A percentile compares a stretch with the other conserved stretches of the same genome.
phyloP scores from a whole-genome alignment of 2,888 invertebrate species.

The Megaustenia siamemsis region DNA sequence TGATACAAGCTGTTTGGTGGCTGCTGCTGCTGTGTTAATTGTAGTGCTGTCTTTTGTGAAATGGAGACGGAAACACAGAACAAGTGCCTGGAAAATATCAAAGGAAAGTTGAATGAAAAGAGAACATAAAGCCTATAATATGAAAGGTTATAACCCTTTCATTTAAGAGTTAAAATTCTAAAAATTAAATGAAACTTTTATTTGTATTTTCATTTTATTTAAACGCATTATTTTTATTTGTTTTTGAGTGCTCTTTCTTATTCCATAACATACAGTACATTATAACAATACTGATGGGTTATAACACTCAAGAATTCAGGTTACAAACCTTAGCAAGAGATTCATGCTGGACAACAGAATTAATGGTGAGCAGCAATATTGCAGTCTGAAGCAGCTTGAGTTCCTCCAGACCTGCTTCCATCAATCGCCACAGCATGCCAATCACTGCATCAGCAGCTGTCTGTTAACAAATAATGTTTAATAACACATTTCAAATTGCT shows the following conservation, averaged over 20 bases:
- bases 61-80: conserved; percentile 97
- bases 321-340: conserved; percentile 91
- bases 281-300: too few relatives aligned
- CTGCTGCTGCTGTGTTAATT: conserved; percentile 98
- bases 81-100: conserved; percentile 90
- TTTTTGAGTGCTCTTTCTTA: too few relatives aligned
- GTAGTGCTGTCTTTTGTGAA: conserved; percentile 96
- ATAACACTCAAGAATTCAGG: too few relatives aligned
- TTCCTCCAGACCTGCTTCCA: conserved; percentile 96
- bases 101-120: too few relatives aligned
- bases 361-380: conserved; percentile 95
- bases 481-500: too few relatives aligned
- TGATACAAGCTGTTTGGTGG: conserved; percentile 95
- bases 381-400: conserved; percentile 97
- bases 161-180: too few relatives aligned
- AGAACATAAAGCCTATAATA: too few relatives aligned
- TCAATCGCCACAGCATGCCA: conserved; percentile 92
- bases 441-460: conserved; percentile 93
- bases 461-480: conserved; percentile 81
- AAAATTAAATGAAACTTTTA: too few relatives aligned
- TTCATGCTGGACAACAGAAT: conserved; percentile 95
- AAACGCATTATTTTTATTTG: too few relatives aligned
- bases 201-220: too few relatives aligned
- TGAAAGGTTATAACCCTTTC: too few relatives aligned
- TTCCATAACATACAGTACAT: too few relatives aligned